A percentile compares a stretch with the other conserved stretches of the same genome.
Conservation (phyloP, 2,113 vertebrate species). For the Cyanoderma ruficeps region DNA sequence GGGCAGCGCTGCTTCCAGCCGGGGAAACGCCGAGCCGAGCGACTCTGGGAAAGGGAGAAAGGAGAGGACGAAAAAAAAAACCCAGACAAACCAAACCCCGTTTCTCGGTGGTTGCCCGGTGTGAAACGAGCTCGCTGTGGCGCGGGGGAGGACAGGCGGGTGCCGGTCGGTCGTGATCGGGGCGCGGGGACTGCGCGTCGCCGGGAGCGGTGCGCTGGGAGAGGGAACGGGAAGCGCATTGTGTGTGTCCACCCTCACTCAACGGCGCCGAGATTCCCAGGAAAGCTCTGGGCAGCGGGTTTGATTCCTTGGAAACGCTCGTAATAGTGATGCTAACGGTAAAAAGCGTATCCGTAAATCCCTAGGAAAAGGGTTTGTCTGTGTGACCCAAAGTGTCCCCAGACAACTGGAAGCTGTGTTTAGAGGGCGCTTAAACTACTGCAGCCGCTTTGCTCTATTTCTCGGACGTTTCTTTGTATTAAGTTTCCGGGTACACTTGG, state of each 20-base stretch:
- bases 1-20: neutral
- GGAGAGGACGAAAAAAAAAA: rapidly evolving
- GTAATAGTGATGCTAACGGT: neutral
- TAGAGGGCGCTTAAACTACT: neutral
- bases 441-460: neutral
- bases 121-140: neutral
- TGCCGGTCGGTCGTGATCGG: neutral
- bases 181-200: neutral
- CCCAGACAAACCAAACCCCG: neutral
- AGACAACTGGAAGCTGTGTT: neutral
- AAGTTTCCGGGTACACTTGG: neutral
- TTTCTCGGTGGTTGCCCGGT: neutral
- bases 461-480: neutral
- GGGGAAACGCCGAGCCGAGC: neutral
- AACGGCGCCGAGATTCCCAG: neutral
- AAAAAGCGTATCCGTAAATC: neutral
- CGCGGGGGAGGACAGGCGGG: neutral
- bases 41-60: neutral
- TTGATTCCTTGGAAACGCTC: neutral
- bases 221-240: neutral
- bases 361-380: neutral
- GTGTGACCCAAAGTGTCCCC: neutral
- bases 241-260: neutral
- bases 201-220: neutral
- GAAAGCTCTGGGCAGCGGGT: neutral